Evolutionary conservation across 1,140 invertebrate species (phyloP).

Genomic region (Meloidogyne hapla): DNA sequence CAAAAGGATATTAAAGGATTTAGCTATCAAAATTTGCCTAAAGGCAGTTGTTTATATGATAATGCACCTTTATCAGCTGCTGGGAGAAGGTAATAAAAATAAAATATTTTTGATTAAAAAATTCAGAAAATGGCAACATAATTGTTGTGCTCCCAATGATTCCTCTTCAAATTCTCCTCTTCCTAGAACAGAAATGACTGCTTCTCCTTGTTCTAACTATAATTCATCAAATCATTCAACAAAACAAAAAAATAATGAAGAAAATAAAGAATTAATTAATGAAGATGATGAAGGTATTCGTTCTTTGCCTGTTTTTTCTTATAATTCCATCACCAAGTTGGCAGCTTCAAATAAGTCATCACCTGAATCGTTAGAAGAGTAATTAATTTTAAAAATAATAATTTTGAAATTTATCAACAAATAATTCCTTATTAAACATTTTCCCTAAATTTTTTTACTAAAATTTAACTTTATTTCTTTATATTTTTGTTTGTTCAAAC

Average conservation of each 20-base stretch:
- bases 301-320: not conserved
- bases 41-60: constrained; percentile 27
- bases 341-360: not conserved
- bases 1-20: not conserved
- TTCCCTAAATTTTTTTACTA: no score
- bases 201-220: not conserved
- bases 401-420: no score
- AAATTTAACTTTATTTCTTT: not conserved
- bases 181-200: not conserved
- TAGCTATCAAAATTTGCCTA: constrained; percentile 36
- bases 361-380: not conserved
- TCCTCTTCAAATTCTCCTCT: not conserved
- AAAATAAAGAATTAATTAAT: not conserved
- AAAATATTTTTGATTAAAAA: not conserved
- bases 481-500: not conserved
- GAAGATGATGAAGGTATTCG: not conserved
- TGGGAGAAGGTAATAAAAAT: not conserved
- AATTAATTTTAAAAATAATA: not conserved
- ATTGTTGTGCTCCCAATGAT: constrained; percentile 2
- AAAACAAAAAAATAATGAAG: not conserved
- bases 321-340: not conserved
- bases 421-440: no score
- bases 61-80: constrained; percentile 18
- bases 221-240: no score
- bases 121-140: constrained; percentile 27